Evolutionary conservation across 2,113 vertebrate genomes (phyloP).

Genomic region (Ctenodactylus gundi): DNA sequence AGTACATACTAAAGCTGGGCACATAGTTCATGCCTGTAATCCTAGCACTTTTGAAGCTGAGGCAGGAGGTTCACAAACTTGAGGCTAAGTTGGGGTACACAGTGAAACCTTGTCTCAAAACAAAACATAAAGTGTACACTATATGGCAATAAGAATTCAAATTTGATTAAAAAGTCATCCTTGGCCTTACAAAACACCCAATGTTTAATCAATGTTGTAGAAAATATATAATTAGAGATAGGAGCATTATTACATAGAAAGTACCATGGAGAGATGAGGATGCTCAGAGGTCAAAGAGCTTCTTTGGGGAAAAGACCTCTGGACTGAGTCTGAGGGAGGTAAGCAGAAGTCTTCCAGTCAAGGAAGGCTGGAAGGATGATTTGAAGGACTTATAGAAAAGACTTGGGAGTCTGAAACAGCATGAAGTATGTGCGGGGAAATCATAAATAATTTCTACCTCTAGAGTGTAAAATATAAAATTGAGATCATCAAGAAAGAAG

Average conservation of each 20-base stretch:
- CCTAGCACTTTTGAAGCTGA: no score
- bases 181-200: background rate
- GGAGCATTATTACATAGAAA: background rate
- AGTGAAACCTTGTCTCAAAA: no score
- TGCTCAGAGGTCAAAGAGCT: background rate
- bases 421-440: background rate
- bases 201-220: background rate
- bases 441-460: background rate
- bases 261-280: background rate
- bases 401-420: background rate
- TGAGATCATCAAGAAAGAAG: background rate
- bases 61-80: no score
- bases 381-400: background rate
- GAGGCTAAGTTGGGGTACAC: no score
- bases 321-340: background rate
- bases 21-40: no score
- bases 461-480: background rate
- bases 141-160: background rate
- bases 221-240: background rate
- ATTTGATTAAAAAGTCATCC: background rate
- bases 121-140: background rate
- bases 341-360: background rate
- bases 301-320: background rate
- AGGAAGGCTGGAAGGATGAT: background rate
- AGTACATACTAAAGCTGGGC: no score